Evolutionary conservation across 2,113 vertebrate species (phyloP).

Genomic region (Canis aureus): DNA sequence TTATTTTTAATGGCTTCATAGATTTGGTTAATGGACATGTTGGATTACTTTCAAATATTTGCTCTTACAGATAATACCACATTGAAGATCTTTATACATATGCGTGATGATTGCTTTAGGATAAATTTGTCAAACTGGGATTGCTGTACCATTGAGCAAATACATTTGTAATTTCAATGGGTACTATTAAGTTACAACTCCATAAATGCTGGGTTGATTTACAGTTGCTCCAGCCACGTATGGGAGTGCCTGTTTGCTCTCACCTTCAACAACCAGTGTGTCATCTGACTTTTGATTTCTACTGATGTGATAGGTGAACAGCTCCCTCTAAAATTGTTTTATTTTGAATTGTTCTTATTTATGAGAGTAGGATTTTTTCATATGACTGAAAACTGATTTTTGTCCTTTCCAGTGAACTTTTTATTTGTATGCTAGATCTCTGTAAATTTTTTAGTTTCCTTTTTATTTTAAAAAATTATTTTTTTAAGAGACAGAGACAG

Average conservation of each 20-base stretch:
- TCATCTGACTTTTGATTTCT: neutral
- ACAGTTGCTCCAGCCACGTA: neutral
- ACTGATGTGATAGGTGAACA: neutral
- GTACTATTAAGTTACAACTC: neutral
- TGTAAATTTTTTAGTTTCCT: neutral
- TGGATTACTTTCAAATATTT: neutral
- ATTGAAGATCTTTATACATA: neutral
- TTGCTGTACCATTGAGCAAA: neutral
- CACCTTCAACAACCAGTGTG: neutral
- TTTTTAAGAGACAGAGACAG: neutral
- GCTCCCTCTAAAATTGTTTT: neutral
- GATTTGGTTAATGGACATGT: neutral
- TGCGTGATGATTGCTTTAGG: neutral
- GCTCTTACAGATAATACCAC: neutral
- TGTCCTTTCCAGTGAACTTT: neutral
- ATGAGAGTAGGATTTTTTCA: neutral
- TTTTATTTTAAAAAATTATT: neutral
- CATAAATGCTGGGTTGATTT: neutral
- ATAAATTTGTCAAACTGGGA: neutral
- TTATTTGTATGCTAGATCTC: neutral
- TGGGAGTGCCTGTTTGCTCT: neutral
- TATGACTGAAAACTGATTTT: neutral
- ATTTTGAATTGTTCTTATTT: neutral
- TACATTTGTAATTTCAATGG: neutral
- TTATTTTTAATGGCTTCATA: neutral